These are phyloP conservation scores for Aporophyla lueneburgensis DNA, from an alignment of 2,888 invertebrate species.

Conservation along the genomic window DNA sequence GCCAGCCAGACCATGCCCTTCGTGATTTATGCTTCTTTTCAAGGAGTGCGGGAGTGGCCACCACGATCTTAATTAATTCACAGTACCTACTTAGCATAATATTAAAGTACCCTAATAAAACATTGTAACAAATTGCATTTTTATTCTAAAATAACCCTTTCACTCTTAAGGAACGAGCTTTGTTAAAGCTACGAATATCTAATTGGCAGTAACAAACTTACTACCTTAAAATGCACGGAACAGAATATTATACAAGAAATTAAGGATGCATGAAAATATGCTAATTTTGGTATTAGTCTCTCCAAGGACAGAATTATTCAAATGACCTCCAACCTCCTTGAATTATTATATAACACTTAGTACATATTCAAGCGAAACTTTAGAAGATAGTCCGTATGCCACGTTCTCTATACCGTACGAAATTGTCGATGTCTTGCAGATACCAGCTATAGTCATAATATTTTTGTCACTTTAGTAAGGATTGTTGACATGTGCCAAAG, in stretches of 20 bases:
- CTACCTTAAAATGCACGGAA: slow-evolving; percentile 36
- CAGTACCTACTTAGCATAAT: slow-evolving; percentile 13
- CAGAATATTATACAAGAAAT: slow-evolving; percentile 55
- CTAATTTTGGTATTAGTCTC: slow-evolving; percentile 51
- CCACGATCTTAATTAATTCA: slow-evolving; percentile 1
- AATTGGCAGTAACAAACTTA: slow-evolving; percentile 23
- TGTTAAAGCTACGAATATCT: slow-evolving; percentile 22
- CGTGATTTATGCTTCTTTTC: background rate
- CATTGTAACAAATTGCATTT: slow-evolving; percentile 29
- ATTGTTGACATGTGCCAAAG: background rate
- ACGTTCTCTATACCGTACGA: too few species aligned
- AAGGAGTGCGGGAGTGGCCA: background rate
- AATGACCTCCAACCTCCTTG: slow-evolving; percentile 28
- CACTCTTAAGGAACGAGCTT: slow-evolving; percentile 1
- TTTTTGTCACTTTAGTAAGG: slow-evolving; percentile 15
- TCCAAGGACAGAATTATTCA: slow-evolving; percentile 45
- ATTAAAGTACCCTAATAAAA: slow-evolving; percentile 24
- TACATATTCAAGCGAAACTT: too few species aligned
- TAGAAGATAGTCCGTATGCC: too few species aligned
- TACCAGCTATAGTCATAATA: background rate
- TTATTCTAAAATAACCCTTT: slow-evolving; percentile 28
- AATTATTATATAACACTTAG: slow-evolving; percentile 22
- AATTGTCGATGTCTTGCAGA: too few species aligned
- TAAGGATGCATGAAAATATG: slow-evolving; percentile 68
- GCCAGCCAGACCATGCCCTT: too few species aligned